Percentiles rank a stretch among this genome's conserved stretches.
Conservation (phyloP, 1,140 invertebrate species). For the Drosophila asahinai region DNA sequence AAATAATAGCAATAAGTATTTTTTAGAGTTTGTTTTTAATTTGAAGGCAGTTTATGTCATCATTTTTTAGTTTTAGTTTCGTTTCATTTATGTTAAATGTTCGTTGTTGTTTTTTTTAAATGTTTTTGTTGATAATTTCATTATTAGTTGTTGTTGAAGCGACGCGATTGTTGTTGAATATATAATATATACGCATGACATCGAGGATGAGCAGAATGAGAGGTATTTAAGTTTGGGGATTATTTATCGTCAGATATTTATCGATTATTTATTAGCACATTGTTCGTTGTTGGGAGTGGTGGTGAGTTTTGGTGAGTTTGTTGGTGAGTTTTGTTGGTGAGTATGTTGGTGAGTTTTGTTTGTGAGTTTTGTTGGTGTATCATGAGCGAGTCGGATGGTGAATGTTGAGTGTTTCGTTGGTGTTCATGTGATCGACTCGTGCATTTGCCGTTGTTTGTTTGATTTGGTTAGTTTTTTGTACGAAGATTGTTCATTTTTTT, state of each 20-base stretch:
- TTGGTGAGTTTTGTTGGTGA: not conserved
- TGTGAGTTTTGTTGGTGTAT: conserved; percentile 5
- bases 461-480: conserved; percentile 34
- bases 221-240: conserved; percentile 31
- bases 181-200: conserved; percentile 33
- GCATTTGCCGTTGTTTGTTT: conserved; percentile 30
- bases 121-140: conserved; percentile 10
- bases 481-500: conserved; percentile 20
- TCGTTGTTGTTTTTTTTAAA: conserved; percentile 29
- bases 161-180: conserved; percentile 17
- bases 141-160: conserved; percentile 14
- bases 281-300: conserved; percentile 19
- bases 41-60: conserved; percentile 27
- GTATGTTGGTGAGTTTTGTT: not conserved
- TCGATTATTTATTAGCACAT: conserved; percentile 16
- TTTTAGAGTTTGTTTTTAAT: conserved; percentile 56
- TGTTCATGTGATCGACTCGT: conserved; percentile 21
- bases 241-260: conserved; percentile 27
- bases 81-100: conserved; percentile 24
- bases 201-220: conserved; percentile 35
- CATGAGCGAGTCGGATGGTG: conserved; percentile 14
- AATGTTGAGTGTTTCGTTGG: conserved; percentile 14
- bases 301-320: conserved; percentile 21
- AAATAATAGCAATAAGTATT: conserved; percentile 81
- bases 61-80: conserved; percentile 27